These are phyloP conservation scores for Diadegma fenestrale DNA, from an alignment of 2,888 invertebrate species.

Conservation along the genomic window DNA sequence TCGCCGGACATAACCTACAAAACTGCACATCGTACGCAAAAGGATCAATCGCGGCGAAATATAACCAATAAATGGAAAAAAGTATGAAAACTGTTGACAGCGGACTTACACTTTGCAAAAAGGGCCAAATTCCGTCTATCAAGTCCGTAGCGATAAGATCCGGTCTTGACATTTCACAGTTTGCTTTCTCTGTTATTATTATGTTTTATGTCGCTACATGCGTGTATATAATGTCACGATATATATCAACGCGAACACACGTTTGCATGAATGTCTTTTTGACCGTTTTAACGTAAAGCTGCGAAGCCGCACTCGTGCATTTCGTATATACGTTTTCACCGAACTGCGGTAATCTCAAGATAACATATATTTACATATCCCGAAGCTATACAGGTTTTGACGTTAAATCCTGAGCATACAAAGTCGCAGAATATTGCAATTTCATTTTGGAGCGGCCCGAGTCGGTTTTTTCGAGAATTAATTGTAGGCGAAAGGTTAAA, in stretches of 20 bases:
- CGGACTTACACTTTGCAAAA: slow-evolving; percentile 91
- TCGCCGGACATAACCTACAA: slow-evolving; percentile 44
- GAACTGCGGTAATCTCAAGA: background rate
- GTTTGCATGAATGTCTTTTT: background rate
- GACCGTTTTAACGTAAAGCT: background rate
- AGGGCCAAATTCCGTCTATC: slow-evolving; percentile 92
- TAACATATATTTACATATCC: background rate
- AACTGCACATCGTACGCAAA: slow-evolving; percentile 35
- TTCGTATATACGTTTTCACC: background rate
- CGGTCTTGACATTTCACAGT: slow-evolving; percentile 86
- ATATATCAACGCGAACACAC: background rate
- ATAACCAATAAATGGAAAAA: background rate
- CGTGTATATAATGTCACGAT: background rate
- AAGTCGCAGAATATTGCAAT: background rate
- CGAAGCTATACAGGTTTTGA: background rate
- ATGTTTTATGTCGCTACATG: background rate
- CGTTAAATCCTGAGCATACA: background rate
- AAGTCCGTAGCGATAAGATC: slow-evolving; percentile 90
- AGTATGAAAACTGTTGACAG: background rate
- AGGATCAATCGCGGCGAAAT: background rate
- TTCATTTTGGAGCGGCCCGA: background rate
- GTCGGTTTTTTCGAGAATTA: background rate
- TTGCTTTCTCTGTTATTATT: slow-evolving; percentile 37
- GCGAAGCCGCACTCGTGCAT: background rate
- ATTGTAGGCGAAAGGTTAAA: background rate